These are phyloP conservation scores for Nineta flava DNA, from an alignment of 2,888 invertebrate species.

Conservation along the genomic window DNA sequence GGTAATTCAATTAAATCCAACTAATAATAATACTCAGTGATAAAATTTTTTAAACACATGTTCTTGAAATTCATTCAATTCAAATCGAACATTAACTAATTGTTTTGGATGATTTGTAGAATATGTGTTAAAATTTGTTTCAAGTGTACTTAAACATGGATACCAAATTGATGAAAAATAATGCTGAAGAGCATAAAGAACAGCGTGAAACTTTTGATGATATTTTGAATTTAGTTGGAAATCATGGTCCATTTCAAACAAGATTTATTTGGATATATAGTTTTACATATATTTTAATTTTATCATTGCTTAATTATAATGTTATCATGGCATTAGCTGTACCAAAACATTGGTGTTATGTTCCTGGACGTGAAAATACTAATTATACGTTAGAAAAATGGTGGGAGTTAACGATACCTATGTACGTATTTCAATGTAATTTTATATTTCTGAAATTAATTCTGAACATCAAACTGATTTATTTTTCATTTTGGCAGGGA, in stretches of 20 bases:
- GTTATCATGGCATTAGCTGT: slow-evolving; percentile 34
- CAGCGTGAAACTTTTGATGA: slow-evolving; percentile 30
- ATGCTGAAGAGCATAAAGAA: slow-evolving; percentile 11
- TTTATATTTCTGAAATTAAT: slow-evolving; percentile 4
- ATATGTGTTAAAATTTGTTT: too few relatives aligned
- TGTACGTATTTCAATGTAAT: too few relatives aligned
- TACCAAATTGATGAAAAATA: background rate
- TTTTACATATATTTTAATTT: slow-evolving; percentile 27
- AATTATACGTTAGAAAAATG: slow-evolving; percentile 32
- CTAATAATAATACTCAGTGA: too few relatives aligned
- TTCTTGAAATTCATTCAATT: too few relatives aligned
- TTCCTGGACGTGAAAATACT: slow-evolving; percentile 31
- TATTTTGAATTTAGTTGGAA: slow-evolving; percentile 33
- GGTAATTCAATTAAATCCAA: too few relatives aligned
- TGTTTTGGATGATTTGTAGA: too few relatives aligned
- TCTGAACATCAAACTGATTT: too few relatives aligned
- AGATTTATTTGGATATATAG: slow-evolving; percentile 32
- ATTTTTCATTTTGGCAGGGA: slow-evolving; percentile 21
- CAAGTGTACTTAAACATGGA: background rate
- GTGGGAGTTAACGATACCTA: slow-evolving; percentile 34
- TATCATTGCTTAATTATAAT: slow-evolving; percentile 35
- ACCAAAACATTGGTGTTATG: slow-evolving; percentile 40
- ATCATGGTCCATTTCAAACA: slow-evolving; percentile 34
- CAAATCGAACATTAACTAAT: too few relatives aligned
- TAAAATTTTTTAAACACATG: too few relatives aligned